Percentiles rank a stretch among this genome's conserved stretches.
Conservation (phyloP, 2,797 vertebrate species). For the Clarias laeviceps region DNA sequence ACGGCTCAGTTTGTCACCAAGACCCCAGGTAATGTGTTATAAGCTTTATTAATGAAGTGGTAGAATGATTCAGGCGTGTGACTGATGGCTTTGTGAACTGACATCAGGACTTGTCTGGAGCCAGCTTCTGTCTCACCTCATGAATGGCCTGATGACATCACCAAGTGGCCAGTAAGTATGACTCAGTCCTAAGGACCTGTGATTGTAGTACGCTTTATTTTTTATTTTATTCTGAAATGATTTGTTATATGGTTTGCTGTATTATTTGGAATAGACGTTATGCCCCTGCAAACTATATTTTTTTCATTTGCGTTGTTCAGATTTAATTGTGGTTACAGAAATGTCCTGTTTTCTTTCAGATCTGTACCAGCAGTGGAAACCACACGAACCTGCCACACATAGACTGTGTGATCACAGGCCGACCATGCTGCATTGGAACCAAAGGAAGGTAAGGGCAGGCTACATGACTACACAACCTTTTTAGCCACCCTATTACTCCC, state of each 20-base stretch:
- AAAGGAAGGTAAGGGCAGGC: constrained; percentile 86
- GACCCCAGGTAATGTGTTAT: constrained; percentile 87
- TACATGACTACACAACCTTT: neutral
- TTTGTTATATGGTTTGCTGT: neutral
- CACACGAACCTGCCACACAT: constrained; percentile 95
- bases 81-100: constrained; percentile 26
- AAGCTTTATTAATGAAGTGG: constrained; percentile 1
- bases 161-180: constrained; percentile 92
- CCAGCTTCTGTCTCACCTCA: constrained; percentile 93
- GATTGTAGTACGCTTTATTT: neutral
- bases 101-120: constrained; percentile 88
- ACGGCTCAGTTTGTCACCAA: constrained; percentile 95
- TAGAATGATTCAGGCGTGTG: neutral
- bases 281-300: neutral
- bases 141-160: constrained; percentile 97
- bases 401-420: constrained; percentile 93
- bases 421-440: constrained; percentile 97
- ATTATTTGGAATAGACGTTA: neutral
- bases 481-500: neutral
- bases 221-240: neutral
- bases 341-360: constrained; percentile 60
- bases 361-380: constrained; percentile 91
- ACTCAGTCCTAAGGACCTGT: neutral
- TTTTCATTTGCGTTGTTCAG: neutral
- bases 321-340: neutral